Conservation (phyloP, 2,113 vertebrate genomes). For the Macaca mulatta region DNA sequence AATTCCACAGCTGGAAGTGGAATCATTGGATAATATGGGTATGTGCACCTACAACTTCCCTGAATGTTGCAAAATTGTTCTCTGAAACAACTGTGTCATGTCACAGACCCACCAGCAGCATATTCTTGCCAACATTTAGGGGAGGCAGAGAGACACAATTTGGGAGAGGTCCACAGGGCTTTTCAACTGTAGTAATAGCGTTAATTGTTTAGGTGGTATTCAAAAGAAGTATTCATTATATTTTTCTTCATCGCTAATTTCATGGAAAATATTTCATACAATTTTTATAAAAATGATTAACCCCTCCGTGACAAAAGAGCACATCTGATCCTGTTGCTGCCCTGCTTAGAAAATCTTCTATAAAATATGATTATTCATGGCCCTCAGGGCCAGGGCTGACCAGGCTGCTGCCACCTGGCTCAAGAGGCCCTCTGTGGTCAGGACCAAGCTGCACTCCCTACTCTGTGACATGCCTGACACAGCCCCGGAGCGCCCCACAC, state of each 20-base stretch:
- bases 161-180: neutral
- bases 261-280: neutral
- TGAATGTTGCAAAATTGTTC: neutral
- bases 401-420: neutral
- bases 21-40: neutral
- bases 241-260: neutral
- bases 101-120: neutral
- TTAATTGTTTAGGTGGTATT: neutral
- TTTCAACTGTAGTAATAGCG: neutral
- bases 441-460: neutral
- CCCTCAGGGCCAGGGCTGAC: neutral
- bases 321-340: neutral
- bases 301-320: neutral
- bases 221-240: neutral
- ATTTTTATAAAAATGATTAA: neutral
- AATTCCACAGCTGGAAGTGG: neutral
- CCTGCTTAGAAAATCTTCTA: neutral
- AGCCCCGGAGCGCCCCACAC: fast-evolving
- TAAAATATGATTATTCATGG: too few species aligned
- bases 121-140: neutral
- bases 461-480: too few species aligned
- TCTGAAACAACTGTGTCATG: neutral
- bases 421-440: neutral
- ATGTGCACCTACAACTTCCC: neutral
- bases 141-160: neutral